These are phyloP conservation scores for Pterostichus madidus DNA, from an alignment of 2,888 invertebrate species.

Conservation along the genomic window DNA sequence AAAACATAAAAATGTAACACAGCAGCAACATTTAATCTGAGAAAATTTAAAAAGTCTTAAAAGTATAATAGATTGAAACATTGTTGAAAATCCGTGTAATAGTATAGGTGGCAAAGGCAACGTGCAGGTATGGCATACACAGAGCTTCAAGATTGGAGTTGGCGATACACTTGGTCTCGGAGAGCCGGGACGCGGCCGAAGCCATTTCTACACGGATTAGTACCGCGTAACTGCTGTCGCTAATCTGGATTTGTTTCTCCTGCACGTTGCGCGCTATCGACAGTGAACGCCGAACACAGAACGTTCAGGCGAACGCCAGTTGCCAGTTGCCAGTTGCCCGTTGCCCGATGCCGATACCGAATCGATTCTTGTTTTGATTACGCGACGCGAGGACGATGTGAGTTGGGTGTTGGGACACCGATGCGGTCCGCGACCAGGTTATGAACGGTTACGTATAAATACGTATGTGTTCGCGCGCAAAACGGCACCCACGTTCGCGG, in stretches of 20 bases:
- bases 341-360: slow-evolving; percentile 13
- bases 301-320: neutral
- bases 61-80: slow-evolving; percentile 49
- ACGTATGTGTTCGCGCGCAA: slow-evolving; percentile 29
- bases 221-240: slow-evolving; percentile 60
- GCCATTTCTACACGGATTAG: slow-evolving; percentile 61
- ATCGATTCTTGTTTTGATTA: slow-evolving; percentile 59
- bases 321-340: neutral
- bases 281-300: neutral
- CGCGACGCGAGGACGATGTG: slow-evolving; percentile 2
- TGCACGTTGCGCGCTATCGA: slow-evolving; percentile 38
- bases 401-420: no score
- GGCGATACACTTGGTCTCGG: slow-evolving; percentile 6
- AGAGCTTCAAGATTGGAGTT: slow-evolving; percentile 5
- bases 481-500: slow-evolving; percentile 16
- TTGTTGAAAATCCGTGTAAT: slow-evolving; percentile 8
- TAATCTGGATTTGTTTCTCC: slow-evolving; percentile 61
- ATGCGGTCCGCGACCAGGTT: slow-evolving; percentile 19
- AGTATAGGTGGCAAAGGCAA: neutral
- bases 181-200: neutral
- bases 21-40: neutral
- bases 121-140: slow-evolving; percentile 14
- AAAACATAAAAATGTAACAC: slow-evolving; percentile 5
- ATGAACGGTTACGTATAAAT: slow-evolving; percentile 48
- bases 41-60: slow-evolving; percentile 48